These are phyloP conservation scores for Ganaspis brasiliensis DNA, from an alignment of 2,888 invertebrate genomes.

Conservation along the genomic window DNA sequence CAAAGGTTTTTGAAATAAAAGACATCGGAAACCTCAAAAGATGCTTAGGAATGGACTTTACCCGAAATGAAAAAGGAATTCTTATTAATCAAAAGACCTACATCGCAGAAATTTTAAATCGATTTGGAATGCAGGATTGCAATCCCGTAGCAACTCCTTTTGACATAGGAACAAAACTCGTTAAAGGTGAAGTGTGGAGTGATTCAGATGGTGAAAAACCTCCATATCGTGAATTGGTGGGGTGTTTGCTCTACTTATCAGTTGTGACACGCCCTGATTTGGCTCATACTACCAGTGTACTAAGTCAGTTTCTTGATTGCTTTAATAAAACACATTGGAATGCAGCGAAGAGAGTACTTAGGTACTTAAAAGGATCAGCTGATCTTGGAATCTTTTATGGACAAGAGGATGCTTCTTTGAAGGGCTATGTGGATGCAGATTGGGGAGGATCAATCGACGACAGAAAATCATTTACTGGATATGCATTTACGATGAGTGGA, in stretches of 20 bases:
- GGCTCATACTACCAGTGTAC: slow-evolving; percentile 10
- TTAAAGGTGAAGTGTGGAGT: slow-evolving; percentile 18
- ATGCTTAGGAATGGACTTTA: slow-evolving; percentile 34
- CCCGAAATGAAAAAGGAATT: neutral
- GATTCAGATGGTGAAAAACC: neutral
- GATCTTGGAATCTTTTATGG: neutral
- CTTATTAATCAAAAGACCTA: slow-evolving; percentile 28
- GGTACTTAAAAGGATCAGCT: neutral
- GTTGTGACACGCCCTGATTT: neutral
- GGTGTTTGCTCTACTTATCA: slow-evolving; percentile 7
- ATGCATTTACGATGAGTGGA: slow-evolving; percentile 21
- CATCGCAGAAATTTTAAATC: slow-evolving; percentile 4
- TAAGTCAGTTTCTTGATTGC: neutral
- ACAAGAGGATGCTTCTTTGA: neutral
- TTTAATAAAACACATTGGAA: neutral
- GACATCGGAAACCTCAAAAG: slow-evolving; percentile 12
- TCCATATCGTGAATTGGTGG: slow-evolving; percentile 35
- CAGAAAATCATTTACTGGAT: slow-evolving; percentile 49
- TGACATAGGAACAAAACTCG: slow-evolving; percentile 18
- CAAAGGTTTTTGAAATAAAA: neutral
- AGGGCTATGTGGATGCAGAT: slow-evolving; percentile 35
- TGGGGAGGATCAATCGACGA: slow-evolving; percentile 1
- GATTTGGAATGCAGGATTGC: slow-evolving; percentile 34
- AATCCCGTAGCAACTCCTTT: slow-evolving; percentile 25
- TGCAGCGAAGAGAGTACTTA: neutral